Base-by-base conservation (phyloP, 2,888 invertebrate genomes). In the Eucriotettix oculatus region DNA sequence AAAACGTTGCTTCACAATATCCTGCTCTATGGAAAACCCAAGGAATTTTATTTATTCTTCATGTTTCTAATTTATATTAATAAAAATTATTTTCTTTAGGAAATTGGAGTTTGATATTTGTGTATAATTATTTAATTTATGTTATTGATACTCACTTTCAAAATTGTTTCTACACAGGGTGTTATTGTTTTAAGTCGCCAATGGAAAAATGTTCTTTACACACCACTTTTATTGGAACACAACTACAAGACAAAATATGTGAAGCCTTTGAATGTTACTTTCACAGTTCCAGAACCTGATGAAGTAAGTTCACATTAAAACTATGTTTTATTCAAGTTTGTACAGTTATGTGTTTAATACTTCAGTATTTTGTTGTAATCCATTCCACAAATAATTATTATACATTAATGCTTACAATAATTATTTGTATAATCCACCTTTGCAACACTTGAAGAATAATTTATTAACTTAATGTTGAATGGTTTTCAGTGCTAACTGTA, bases 141-240 rank as follows among this genome's bases (percentile, higher is more conserved):
- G 2, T 29, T 29, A 29, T n/a, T n/a, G n/a, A 29, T 29, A 29
- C 29, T 29, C 29, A 7, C 29, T 7, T 29, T 5, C 29, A 29
- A 29, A 29, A 29, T 29, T 29, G 29, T 29, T 29, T 29, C 29
- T 29, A 29, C 7, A 5, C 71, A 90, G 87, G 96, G 96, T 42
- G 88, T 97, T n/a, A 90, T 97, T 70, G 96, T 96, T 41, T 77
- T 97, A 59, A 93, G 93, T 69, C 82, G 96, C 1, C 96, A 97
- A 71, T 97, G 96, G 97, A 96, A 96, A 75, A 95, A 93, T 73
- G 88, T 92, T 5, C 76, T 97, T 17, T 95, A 96, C 72, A 95
- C 95, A 66, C 96, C 97, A 0, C 77, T 93, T 64, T 76, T 96
- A 52, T 80, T 93, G 59, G 91, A 91, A 68, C 90, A 92, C 71